Percentiles rank a stretch among this genome's conserved stretches.
phyloP scores from a whole-genome alignment of 2,888 invertebrate species.

The Endomychus coccineus region DNA sequence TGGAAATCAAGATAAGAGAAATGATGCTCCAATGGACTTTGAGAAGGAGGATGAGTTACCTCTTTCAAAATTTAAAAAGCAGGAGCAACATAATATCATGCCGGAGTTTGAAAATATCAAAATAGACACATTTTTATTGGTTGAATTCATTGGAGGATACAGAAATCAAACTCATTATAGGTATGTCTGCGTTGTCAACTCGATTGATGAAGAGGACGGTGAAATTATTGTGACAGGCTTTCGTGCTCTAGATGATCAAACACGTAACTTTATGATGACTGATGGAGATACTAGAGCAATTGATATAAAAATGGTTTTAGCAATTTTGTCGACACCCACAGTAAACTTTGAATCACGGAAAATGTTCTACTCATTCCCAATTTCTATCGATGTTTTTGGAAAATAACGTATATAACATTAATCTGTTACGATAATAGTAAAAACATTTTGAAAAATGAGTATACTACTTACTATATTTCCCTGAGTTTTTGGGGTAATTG shows the following conservation, averaged over 20 bases:
- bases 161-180: constrained; percentile 1
- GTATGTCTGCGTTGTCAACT: constrained; percentile 1
- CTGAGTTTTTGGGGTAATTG: too few relatives aligned
- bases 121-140: constrained; percentile 3
- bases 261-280: background rate
- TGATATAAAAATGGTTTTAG: constrained; percentile 1
- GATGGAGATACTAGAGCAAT: background rate
- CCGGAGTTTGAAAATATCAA: background rate
- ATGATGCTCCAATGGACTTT: background rate
- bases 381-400: too few relatives aligned
- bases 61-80: constrained; percentile 4
- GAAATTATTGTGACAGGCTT: constrained; percentile 3
- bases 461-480: too few relatives aligned
- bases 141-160: constrained; percentile 1
- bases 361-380: too few relatives aligned
- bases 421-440: too few relatives aligned
- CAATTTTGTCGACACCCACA: background rate
- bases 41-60: constrained; percentile 3
- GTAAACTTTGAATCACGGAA: too few relatives aligned
- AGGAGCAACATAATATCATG: constrained; percentile 2
- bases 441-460: too few relatives aligned
- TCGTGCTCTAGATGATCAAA: background rate
- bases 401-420: too few relatives aligned
- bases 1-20: background rate
- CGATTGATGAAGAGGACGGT: constrained; percentile 4